phyloP scores from a whole-genome alignment of 2,888 invertebrate genomes.

The Apotomis betuletana region DNA sequence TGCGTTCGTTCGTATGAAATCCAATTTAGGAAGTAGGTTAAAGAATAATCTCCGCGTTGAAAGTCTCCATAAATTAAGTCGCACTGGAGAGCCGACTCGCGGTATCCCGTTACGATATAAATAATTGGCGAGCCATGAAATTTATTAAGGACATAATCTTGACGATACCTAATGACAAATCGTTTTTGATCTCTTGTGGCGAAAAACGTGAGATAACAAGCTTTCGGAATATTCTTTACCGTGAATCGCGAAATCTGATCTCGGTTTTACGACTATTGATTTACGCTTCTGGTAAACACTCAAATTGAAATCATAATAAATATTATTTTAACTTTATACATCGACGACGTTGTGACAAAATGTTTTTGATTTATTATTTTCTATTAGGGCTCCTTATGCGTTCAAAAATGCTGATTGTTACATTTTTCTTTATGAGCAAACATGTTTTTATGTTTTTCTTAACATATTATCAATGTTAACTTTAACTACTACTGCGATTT shows the following conservation, averaged over 20 bases:
- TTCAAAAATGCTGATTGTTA: no score
- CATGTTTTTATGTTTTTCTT: no score
- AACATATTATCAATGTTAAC: no score
- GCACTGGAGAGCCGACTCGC: conserved; percentile 66
- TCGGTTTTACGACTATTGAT: conserved; percentile 10
- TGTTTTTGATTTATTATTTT: no score
- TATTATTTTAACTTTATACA: no score
- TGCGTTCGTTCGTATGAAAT: conserved; percentile 31
- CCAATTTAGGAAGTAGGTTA: conserved; percentile 40
- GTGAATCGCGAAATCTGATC: conserved; percentile 12
- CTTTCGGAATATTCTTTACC: conserved; percentile 10
- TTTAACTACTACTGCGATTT: no score
- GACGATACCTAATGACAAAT: conserved; percentile 38
- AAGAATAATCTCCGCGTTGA: conserved; percentile 59
- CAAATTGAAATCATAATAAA: no score
- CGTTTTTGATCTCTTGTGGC: conserved; percentile 39
- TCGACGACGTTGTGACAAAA: no score
- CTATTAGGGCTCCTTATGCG: no score
- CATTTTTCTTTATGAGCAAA: no score
- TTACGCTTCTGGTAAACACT: no score
- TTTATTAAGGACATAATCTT: conserved; percentile 69
- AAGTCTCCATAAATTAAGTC: conserved; percentile 75
- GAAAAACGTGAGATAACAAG: conserved; percentile 37
- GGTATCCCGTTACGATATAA: conserved; percentile 70
- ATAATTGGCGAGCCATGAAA: conserved; percentile 72